Evolutionary conservation across 2,888 invertebrate species (phyloP).

Genomic region (Brenthis hecate): DNA sequence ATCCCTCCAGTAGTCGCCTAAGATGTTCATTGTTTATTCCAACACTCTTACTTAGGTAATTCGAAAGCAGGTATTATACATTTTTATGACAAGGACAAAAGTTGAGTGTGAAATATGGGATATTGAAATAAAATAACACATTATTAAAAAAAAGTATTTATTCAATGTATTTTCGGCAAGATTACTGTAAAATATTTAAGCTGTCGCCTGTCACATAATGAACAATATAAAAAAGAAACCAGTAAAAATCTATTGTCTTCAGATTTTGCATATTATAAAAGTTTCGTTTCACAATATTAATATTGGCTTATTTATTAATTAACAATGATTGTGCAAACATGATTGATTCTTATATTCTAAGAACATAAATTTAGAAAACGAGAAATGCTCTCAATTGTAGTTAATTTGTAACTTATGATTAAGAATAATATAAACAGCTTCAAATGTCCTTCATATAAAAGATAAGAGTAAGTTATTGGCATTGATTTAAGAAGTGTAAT

Average conservation of each 20-base stretch:
- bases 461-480: not conserved
- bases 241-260: conserved; percentile 4
- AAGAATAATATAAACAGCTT: not conserved
- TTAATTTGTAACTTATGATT: not conserved
- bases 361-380: not conserved
- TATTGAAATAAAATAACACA: conserved; percentile 5
- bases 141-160: conserved; percentile 20
- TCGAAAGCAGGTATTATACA: too few relatives aligned
- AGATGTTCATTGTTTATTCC: too few relatives aligned
- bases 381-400: too few relatives aligned
- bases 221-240: conserved; percentile 3
- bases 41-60: too few relatives aligned
- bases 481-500: not conserved
- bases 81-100: too few relatives aligned
- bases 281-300: conserved; percentile 4
- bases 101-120: too few relatives aligned
- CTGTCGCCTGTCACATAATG: conserved; percentile 1
- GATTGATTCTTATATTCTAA: not conserved
- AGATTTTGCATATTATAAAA: not conserved
- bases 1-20: too few relatives aligned
- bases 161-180: conserved; percentile 25
- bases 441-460: too few relatives aligned
- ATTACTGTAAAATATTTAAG: conserved; percentile 14
- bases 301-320: conserved; percentile 9
- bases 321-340: conserved; percentile 13